Conservation (phyloP, 2,797 vertebrate species). For the Heliangelus exortis region DNA sequence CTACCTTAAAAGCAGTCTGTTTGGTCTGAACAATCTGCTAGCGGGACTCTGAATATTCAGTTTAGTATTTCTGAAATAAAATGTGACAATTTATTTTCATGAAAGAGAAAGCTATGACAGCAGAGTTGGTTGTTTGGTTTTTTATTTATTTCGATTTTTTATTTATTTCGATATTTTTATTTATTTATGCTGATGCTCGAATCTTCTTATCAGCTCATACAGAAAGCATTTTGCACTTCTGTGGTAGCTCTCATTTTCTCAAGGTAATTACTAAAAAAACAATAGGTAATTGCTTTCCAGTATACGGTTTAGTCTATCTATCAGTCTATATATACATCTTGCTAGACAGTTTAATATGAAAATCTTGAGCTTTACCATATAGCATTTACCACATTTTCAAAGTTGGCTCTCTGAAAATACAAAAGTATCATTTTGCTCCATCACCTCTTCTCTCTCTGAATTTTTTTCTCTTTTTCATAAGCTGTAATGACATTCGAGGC, state of each 20-base stretch:
- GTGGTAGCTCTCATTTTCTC: background rate
- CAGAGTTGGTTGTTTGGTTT: background rate
- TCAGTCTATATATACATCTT: background rate
- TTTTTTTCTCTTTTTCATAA: background rate
- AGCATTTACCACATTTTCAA: background rate
- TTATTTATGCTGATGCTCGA: background rate
- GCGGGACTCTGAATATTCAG: rapidly evolving
- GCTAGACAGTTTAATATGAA: background rate
- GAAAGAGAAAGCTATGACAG: background rate
- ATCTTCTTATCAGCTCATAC: background rate
- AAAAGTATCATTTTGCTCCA: background rate
- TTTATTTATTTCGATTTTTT: too few species aligned
- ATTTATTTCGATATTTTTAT: too few species aligned
- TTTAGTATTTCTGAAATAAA: background rate
- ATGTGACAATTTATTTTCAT: background rate
- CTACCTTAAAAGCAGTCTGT: rapidly evolving
- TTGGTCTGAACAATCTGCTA: background rate
- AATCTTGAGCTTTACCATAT: background rate
- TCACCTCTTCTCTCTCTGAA: background rate
- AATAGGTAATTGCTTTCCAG: background rate
- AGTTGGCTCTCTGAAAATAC: background rate
- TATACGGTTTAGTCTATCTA: background rate
- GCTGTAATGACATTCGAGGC: background rate
- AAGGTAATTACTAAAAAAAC: background rate
- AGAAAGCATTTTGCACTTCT: background rate